phyloP scores from a whole-genome alignment of 2,797 vertebrate species.

The Ispidina lecontei region DNA sequence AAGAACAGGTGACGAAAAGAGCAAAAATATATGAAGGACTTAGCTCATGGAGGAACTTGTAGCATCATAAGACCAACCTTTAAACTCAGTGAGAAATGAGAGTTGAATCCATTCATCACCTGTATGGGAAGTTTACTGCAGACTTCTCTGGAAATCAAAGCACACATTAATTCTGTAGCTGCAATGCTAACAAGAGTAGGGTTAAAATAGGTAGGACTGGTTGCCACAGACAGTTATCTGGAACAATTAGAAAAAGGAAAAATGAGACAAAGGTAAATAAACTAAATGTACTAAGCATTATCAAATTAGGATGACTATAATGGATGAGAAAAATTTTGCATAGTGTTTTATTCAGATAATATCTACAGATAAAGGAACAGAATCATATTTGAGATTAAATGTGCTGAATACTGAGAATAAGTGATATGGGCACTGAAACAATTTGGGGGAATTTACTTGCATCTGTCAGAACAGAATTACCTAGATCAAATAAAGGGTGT shows the following conservation, averaged over 20 bases:
- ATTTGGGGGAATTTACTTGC: neutral
- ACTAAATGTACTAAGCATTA: neutral
- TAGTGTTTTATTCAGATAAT: neutral
- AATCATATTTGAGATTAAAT: neutral
- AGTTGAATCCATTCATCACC: neutral
- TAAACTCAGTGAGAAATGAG: conserved; percentile 27
- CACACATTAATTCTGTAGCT: neutral
- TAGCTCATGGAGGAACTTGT: neutral
- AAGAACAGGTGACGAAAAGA: conserved; percentile 6
- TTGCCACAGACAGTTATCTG: neutral
- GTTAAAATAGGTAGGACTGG: neutral
- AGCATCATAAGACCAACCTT: conserved; percentile 23
- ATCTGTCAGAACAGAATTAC: neutral
- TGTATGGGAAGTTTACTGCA: neutral
- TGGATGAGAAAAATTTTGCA: neutral
- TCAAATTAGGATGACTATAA: neutral
- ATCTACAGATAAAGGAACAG: neutral
- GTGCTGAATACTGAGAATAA: neutral
- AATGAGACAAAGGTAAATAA: neutral
- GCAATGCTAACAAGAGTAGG: neutral
- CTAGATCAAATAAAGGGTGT: neutral
- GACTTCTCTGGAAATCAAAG: neutral
- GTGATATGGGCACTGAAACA: neutral
- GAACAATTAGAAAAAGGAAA: neutral
- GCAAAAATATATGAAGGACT: conserved; percentile 23